Percentiles rank a stretch among this genome's conserved stretches.
These are phyloP conservation scores for Eledone cirrhosa DNA, from an alignment of 2,888 invertebrate species.

Conservation along the genomic window DNA sequence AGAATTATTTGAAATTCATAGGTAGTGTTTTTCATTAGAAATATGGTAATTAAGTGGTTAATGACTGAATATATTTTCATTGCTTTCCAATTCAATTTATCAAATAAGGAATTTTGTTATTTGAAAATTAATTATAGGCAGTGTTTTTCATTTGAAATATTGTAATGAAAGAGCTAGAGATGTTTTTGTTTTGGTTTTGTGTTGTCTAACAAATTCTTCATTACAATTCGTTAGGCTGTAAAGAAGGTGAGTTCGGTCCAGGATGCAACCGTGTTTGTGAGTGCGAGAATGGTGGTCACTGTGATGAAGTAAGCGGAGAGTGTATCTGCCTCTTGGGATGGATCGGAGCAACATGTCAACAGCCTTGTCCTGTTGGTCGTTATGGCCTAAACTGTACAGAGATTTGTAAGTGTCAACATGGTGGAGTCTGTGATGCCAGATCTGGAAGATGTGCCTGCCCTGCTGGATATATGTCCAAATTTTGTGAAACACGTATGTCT, in stretches of 20 bases:
- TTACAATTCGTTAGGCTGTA: constrained; percentile 47
- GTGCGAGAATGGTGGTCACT: constrained; percentile 63
- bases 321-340: constrained; percentile 62
- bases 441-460: constrained; percentile 80
- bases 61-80: no score
- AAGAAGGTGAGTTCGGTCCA: constrained; percentile 56
- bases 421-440: constrained; percentile 58
- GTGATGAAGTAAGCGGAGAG: constrained; percentile 57
- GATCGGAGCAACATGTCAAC: constrained; percentile 54
- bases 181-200: no score
- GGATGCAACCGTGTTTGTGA: constrained; percentile 63
- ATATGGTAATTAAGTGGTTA: no score
- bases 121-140: no score
- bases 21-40: no score
- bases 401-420: constrained; percentile 58
- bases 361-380: constrained; percentile 53
- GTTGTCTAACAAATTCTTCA: no score
- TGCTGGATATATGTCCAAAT: constrained; percentile 67
- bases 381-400: constrained; percentile 60
- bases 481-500: constrained; percentile 59
- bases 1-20: no score
- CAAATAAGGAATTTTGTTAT: no score
- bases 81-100: no score
- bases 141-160: no score
- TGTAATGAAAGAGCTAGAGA: no score